Evolutionary conservation across 1,140 invertebrate genomes (phyloP).

Genomic region (Lepeophtheirus salmonis): DNA sequence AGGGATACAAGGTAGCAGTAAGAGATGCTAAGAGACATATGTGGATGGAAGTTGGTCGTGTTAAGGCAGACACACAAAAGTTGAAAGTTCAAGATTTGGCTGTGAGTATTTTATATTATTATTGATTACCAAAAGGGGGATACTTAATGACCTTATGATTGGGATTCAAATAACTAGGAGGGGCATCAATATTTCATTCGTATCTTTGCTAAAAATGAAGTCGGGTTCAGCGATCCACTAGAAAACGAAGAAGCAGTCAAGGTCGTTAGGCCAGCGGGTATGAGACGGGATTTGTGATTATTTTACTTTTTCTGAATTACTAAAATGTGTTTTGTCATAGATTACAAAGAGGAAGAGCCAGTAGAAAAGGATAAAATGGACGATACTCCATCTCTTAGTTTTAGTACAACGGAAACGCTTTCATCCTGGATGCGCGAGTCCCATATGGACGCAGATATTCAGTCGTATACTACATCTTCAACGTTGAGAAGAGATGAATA

Average conservation of each 20-base stretch:
- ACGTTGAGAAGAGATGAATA: slow-evolving; percentile 68
- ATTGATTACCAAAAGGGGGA: background rate
- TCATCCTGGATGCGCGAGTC: slow-evolving; percentile 75
- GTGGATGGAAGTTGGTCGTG: slow-evolving; percentile 86
- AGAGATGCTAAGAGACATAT: slow-evolving; percentile 74
- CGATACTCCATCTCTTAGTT: slow-evolving; percentile 43
- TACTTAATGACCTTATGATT: background rate
- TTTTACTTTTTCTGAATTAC: background rate
- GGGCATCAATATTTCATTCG: slow-evolving; percentile 70
- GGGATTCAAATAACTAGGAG: slow-evolving; percentile 34
- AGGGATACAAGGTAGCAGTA: slow-evolving; percentile 79
- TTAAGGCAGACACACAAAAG: slow-evolving; percentile 56
- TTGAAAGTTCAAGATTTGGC: slow-evolving; percentile 31
- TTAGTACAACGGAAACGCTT: slow-evolving; percentile 65
- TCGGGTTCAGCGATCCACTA: slow-evolving; percentile 78
- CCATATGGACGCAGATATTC: slow-evolving; percentile 78
- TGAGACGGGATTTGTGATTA: slow-evolving; percentile 20
- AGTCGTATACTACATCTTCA: slow-evolving; percentile 59
- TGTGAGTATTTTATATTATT: background rate
- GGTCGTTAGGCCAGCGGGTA: slow-evolving; percentile 58
- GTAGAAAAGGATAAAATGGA: slow-evolving; percentile 30
- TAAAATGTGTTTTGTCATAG: slow-evolving; percentile 17
- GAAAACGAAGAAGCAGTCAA: slow-evolving; percentile 80
- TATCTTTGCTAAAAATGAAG: slow-evolving; percentile 82
- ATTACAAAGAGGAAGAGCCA: slow-evolving; percentile 27